phyloP scores from a whole-genome alignment of 2,113 vertebrate species.

The Raja brachyura region DNA sequence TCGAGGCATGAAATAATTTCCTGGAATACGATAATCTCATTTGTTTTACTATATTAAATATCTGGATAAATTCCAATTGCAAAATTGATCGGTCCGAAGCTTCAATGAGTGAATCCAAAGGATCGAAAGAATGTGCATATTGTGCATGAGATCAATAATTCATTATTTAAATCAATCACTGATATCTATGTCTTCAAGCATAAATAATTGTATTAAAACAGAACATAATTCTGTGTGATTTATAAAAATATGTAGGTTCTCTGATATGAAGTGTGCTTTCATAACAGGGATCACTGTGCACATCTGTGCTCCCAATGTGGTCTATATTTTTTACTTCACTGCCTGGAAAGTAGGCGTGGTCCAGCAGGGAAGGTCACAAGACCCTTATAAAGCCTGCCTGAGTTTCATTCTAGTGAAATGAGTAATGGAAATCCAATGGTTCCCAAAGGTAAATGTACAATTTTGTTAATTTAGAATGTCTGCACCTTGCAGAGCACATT shows the following conservation, averaged over 20 bases:
- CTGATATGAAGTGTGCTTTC: not conserved
- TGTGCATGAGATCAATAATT: not conserved
- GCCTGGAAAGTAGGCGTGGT: not conserved
- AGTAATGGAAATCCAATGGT: too few relatives aligned
- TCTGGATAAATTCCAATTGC: slow-evolving; percentile 15
- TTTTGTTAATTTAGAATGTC: not conserved
- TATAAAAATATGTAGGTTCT: not conserved
- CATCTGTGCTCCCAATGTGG: not conserved
- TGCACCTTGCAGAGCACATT: not conserved
- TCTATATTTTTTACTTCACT: not conserved
- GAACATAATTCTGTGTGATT: not conserved
- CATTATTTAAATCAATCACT: not conserved
- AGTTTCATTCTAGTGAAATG: slow-evolving; percentile 7
- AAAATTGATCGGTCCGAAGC: not conserved
- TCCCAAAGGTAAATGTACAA: not conserved
- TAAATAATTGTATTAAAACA: not conserved
- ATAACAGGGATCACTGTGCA: not conserved
- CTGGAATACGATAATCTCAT: slow-evolving; percentile 3
- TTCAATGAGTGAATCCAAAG: slow-evolving; percentile 15
- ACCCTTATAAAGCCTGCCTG: not conserved
- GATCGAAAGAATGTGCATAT: not conserved
- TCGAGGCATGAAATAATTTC: not conserved
- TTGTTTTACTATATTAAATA: not conserved
- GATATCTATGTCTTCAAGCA: not conserved
- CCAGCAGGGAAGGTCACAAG: not conserved